Base-by-base conservation (phyloP, 2,113 vertebrate species). In the Gila orcuttii region DNA sequence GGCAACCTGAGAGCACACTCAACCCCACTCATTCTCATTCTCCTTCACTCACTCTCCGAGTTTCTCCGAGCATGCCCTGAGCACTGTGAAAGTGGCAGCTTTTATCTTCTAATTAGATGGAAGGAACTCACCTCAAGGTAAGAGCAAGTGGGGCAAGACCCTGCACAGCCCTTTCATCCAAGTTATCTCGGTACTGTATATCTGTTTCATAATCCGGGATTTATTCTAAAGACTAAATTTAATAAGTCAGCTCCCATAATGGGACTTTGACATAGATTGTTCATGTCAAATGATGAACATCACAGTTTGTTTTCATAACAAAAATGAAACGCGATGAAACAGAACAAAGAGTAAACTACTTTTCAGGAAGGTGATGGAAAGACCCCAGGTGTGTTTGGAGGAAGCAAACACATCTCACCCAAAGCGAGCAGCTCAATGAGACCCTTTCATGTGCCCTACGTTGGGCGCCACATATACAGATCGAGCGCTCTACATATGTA, bases 1-100 rank as follows among this genome's bases (percentile, higher is more conserved):
- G 97, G 97, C 94, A 97, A 99, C 96, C 62, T 93, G 93, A 94
- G 93, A 94, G 88, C 96, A 93, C 95, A 95, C 94, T 93, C 94
- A 88, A 91, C 94, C 91, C 94, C 95, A 90, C 93, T 60, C 82
- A 89, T 55, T 87, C 74, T 84, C 77, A 69, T 82, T 66, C 19
- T 85, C 45, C 85, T 81, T 73, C 71, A 12, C 73, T 36, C 69
- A 68, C 55, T 81, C 82, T 74, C 42, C 28, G 45, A 50, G 64
- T 74, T 69, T 68, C 84, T 89, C 83, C 28, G 74, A 82, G 79
- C 83, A 23, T 79, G 74, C 87, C 94, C 92, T 90, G 93, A 95
- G 91, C 92, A 91, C 90, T 84, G 78, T 94, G 93, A 94, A 95
- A 96, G 93, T 95, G 93, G 95, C 90, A 94, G 94, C 95, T 96